A percentile compares a stretch with the other conserved stretches of the same genome.
Evolutionary conservation across 64 coral and sea anemone genomes (phyloP).

Genomic region (Montipora sp.): DNA sequence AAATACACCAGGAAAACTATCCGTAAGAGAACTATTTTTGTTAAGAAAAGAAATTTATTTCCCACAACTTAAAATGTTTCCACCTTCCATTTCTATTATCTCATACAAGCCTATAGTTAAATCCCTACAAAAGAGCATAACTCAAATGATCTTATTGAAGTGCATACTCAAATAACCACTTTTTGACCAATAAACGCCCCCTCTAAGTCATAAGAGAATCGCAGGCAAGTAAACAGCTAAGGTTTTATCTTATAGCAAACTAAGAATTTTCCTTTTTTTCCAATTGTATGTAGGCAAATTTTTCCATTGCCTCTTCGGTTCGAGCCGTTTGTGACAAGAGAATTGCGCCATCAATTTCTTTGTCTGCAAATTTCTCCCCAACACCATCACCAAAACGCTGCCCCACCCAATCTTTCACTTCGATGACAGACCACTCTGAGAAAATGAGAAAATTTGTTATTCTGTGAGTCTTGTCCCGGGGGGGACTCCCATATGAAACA

Average conservation of each 20-base stretch:
- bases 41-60: not conserved
- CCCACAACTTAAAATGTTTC: not conserved
- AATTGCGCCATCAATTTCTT: constrained; percentile 63
- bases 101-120: not conserved
- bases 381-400: constrained; percentile 24
- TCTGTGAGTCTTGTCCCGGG: too few relatives aligned
- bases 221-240: too few relatives aligned
- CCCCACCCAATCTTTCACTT: constrained; percentile 59
- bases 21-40: not conserved
- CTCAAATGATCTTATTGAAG: constrained; percentile 9
- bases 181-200: not conserved
- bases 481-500: too few relatives aligned
- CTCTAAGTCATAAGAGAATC: not conserved
- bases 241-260: not conserved
- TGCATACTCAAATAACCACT: constrained; percentile 2
- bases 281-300: constrained; percentile 25
- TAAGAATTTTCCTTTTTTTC: not conserved
- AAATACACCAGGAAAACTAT: constrained; percentile 9
- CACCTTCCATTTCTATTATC: not conserved
- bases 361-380: constrained; percentile 50
- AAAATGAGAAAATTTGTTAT: constrained; percentile 19
- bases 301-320: constrained; percentile 57
- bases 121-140: not conserved
- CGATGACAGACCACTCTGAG: constrained; percentile 58
- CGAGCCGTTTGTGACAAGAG: constrained; percentile 34